Evolutionary conservation across 2,888 invertebrate species (phyloP).

Genomic region (Agonopterix alstromeriana): DNA sequence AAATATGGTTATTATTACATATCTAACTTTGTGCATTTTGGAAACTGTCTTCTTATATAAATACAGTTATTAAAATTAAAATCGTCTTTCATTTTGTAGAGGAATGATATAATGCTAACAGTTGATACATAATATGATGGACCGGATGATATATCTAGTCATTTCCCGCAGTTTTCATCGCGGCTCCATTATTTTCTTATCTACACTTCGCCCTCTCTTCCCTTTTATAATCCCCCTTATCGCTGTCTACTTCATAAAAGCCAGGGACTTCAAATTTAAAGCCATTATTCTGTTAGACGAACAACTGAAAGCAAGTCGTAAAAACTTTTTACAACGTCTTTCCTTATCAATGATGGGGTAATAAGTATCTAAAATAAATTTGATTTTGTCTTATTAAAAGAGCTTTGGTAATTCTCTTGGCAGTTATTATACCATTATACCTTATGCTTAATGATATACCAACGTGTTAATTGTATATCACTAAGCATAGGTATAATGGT

Average conservation of each 20-base stretch:
- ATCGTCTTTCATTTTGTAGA: neutral
- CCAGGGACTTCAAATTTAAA: constrained; percentile 53
- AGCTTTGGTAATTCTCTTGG: neutral
- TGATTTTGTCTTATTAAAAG: constrained; percentile 6
- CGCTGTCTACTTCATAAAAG: constrained; percentile 60
- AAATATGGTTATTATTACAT: constrained; percentile 27
- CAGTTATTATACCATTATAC: no score
- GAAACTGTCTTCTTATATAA: constrained; percentile 34
- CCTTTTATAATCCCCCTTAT: constrained; percentile 63
- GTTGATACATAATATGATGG: neutral
- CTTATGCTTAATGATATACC: no score
- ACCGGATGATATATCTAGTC: constrained; percentile 27
- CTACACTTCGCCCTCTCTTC: constrained; percentile 51
- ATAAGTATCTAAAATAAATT: constrained; percentile 17
- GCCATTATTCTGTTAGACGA: constrained; percentile 49
- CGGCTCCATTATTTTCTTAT: constrained; percentile 59
- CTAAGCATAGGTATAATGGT: no score
- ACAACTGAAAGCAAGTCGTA: constrained; percentile 45
- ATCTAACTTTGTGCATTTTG: constrained; percentile 46
- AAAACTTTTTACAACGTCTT: constrained; percentile 43
- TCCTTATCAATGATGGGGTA: constrained; percentile 33
- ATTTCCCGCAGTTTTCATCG: constrained; percentile 48
- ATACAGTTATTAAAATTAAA: constrained; percentile 30
- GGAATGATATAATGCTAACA: neutral
- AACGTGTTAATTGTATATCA: no score